These are phyloP conservation scores for Riparia riparia DNA, from an alignment of 2,113 vertebrate species.

Conservation along the genomic window DNA sequence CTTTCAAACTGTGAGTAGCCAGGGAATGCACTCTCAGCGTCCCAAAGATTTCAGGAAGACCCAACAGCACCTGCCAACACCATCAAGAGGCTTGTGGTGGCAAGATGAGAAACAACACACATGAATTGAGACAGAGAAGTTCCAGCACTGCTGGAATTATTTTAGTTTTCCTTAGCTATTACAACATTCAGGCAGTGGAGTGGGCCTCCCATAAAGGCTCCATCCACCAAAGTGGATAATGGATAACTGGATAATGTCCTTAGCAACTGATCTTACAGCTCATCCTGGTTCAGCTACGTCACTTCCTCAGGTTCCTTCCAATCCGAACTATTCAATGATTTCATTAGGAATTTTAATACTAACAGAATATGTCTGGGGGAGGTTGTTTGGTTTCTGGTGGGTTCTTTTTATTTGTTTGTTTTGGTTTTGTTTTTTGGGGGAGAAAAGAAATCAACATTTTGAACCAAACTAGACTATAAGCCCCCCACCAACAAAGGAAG, in stretches of 20 bases:
- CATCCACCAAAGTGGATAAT: background rate
- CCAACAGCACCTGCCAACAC: background rate
- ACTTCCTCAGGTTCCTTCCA: background rate
- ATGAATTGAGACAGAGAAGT: background rate
- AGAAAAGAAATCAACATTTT: background rate
- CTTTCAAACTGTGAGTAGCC: background rate
- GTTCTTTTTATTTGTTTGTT: background rate
- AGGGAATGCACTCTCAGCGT: fast-evolving
- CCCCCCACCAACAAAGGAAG: background rate
- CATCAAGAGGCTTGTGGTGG: background rate
- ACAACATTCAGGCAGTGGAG: background rate
- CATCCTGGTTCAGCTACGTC: background rate
- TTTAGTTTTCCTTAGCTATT: background rate
- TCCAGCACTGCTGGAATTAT: background rate
- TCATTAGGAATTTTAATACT: background rate
- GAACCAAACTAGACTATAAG: background rate
- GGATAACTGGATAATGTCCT: background rate
- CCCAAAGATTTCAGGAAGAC: background rate
- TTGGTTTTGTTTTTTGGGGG: fast-evolving
- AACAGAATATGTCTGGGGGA: background rate
- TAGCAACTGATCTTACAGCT: background rate
- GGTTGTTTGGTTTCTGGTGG: background rate
- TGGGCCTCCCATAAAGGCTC: background rate
- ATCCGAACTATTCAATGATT: background rate
- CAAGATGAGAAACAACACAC: background rate